Evolutionary conservation across 1,140 invertebrate species (phyloP), one percentile per base, ranked within the genome.

Genomic region (Camponotus floridanus): DNA sequence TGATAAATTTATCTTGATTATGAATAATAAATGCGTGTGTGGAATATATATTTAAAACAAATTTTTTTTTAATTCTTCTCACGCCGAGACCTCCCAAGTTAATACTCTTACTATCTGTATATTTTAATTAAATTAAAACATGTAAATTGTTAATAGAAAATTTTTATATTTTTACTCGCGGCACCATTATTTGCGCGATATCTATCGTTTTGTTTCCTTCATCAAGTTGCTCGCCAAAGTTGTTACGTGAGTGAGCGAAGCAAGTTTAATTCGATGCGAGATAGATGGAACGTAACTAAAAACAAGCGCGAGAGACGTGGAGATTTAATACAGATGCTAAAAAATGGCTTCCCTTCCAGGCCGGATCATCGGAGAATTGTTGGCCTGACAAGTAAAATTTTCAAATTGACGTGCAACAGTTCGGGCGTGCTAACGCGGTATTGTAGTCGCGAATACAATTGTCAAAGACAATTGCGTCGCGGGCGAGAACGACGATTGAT

Each of bases 381-480:
- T 55, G 55, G 13, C 33, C 13, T 74, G 33, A 18, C 36, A 31
- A 73, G 45, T 26, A 13, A 55, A 57, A 68, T 13, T 57, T 26
- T 45, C 39, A n/a, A 83, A 74, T 74, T 31, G 68, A 83, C 79
- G 55, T 74, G 79, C 9, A 59, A 13, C 55, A 26, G 39, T 73
- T 81, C 67, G 67, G 18, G 51, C 79, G 39, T 73, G 67, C 36
- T 81, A 73, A 81, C 79, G 39, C 39, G 79, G 26, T 21, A 73
- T 73, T 81, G 79, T 81, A 33, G 15, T 13, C 26, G 68, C 55
- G 68, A 45, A 48, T 45, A 45, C 55, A 57, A 81, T 81, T 70
- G 76, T 78, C 76, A 36, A 57, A 57, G 64, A 80, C 76, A 80
- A 80, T 80, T 64, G 79, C 55, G 68, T 26, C 39, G 61, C 42